Percentiles rank a stretch among this genome's conserved stretches.
Evolutionary conservation across 2,888 invertebrate species (phyloP).

Genomic region (Polydrusus tereticollis): DNA sequence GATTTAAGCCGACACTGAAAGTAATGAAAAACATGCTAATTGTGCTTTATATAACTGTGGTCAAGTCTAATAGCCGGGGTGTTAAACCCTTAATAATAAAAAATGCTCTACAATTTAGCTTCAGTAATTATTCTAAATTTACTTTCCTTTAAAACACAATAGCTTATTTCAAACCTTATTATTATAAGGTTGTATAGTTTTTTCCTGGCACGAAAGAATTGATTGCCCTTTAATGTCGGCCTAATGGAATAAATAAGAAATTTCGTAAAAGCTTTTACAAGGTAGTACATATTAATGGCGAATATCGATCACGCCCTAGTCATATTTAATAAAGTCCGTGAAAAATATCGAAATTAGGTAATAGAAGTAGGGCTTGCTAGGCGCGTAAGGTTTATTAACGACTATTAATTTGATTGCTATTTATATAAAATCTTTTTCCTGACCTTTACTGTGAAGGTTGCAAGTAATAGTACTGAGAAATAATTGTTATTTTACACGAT

Average conservation of each 20-base stretch:
- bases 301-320: background rate
- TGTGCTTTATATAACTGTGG: conserved; percentile 1
- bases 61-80: conserved; percentile 5
- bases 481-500: no score
- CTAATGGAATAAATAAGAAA: conserved; percentile 6
- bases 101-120: conserved; percentile 12
- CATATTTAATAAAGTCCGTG: background rate
- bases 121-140: conserved; percentile 4
- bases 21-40: conserved; percentile 3
- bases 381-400: background rate
- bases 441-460: no score
- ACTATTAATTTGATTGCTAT: background rate
- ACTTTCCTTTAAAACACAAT: conserved; percentile 1
- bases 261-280: conserved; percentile 3
- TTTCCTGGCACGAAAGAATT: conserved; percentile 13
- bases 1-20: conserved; percentile 1
- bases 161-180: background rate
- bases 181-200: conserved; percentile 2
- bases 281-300: background rate
- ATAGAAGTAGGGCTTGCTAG: conserved; percentile 7
- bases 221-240: conserved; percentile 3
- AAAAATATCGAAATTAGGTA: conserved; percentile 10
- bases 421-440: background rate
- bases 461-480: no score
- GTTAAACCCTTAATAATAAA: conserved; percentile 14